Evolutionary conservation across 1,140 invertebrate genomes (phyloP).

Genomic region (Drosophila burlai): DNA sequence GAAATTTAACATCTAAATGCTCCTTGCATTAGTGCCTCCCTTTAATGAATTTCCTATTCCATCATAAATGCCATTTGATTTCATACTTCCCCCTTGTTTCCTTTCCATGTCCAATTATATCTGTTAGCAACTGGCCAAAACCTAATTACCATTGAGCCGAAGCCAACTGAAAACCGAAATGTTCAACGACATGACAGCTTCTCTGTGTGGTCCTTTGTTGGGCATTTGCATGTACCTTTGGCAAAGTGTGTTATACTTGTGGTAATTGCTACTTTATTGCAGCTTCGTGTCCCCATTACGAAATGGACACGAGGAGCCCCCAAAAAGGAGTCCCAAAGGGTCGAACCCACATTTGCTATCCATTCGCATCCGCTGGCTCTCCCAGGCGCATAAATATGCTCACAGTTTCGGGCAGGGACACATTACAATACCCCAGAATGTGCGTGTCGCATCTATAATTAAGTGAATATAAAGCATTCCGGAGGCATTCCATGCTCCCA

Average conservation of each 20-base stretch:
- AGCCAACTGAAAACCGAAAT: background rate
- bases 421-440: constrained; percentile 34
- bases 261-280: constrained; percentile 74
- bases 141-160: constrained; percentile 7
- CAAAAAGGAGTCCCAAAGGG: constrained; percentile 19
- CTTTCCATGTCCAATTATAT: constrained; percentile 1
- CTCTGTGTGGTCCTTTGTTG: constrained; percentile 5
- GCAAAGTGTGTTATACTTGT: constrained; percentile 35
- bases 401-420: constrained; percentile 17
- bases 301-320: constrained; percentile 33
- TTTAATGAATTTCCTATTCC: background rate
- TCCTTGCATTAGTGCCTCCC: background rate
- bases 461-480: constrained; percentile 70
- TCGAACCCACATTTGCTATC: background rate
- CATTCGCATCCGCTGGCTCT: background rate
- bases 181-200: background rate
- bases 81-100: too few species aligned
- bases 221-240: constrained; percentile 33
- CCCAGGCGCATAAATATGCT: constrained; percentile 35
- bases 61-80: constrained; percentile 1
- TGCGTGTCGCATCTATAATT: constrained; percentile 82
- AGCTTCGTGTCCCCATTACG: constrained; percentile 42
- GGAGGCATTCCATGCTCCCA: constrained; percentile 54
- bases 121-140: background rate
- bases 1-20: too few species aligned